These are phyloP conservation scores for Nasonia oneida DNA, from an alignment of 2,888 invertebrate genomes.

Conservation along the genomic window DNA sequence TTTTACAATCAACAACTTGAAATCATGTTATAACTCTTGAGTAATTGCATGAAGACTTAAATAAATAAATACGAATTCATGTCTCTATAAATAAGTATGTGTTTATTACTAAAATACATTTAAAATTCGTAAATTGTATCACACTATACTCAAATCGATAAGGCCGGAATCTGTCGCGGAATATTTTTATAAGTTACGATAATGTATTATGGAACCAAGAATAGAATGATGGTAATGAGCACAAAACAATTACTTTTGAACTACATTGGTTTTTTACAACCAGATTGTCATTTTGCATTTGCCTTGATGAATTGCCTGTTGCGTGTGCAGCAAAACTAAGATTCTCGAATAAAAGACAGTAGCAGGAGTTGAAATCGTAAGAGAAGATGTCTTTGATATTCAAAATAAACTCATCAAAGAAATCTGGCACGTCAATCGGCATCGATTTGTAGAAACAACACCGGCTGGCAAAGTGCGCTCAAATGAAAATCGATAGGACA, in stretches of 20 bases:
- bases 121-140: neutral
- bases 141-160: neutral
- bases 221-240: neutral
- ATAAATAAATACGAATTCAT: no score
- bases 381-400: neutral
- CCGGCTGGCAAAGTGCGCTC: neutral
- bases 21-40: neutral
- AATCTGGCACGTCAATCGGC: neutral
- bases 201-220: neutral
- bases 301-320: no score
- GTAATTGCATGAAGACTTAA: no score
- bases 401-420: neutral
- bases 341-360: neutral
- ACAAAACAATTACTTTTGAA: no score
- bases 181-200: neutral
- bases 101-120: neutral
- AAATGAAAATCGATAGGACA: neutral
- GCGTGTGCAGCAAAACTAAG: neutral
- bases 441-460: neutral
- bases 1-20: neutral
- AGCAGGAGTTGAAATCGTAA: neutral
- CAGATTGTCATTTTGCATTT: no score
- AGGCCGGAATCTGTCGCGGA: neutral
- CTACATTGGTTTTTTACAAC: no score
- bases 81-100: neutral